Percentiles rank a stretch among this genome's conserved stretches.
These are phyloP conservation scores for Siderastrea siderea DNA, from an alignment of 92 coral and sea anemone species.

Conservation along the genomic window DNA sequence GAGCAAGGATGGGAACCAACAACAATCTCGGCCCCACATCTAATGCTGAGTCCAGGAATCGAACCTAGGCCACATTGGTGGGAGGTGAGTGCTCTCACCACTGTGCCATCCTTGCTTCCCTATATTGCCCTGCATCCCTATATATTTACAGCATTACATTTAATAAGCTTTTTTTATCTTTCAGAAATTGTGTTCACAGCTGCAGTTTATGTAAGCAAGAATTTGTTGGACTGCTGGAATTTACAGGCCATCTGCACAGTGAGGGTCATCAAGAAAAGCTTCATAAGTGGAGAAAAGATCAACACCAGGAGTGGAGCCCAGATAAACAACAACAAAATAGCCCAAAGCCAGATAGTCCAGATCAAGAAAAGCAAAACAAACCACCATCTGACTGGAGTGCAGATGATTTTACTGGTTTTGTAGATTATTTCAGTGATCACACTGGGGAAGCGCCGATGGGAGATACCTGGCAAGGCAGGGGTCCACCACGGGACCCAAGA, in stretches of 20 bases:
- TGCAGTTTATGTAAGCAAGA: slow-evolving; percentile 80
- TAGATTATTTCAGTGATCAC: slow-evolving; percentile 4
- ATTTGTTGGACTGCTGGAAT: slow-evolving; percentile 77
- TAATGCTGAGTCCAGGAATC: too few species aligned
- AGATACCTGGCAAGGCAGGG: neutral
- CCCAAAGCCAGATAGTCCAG: neutral
- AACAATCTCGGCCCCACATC: too few species aligned
- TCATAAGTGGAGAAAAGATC: slow-evolving; percentile 73
- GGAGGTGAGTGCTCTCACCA: too few species aligned
- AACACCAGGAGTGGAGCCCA: slow-evolving; percentile 30
- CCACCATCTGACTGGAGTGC: slow-evolving; percentile 16
- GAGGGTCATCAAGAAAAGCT: slow-evolving; percentile 78
- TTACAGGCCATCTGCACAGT: slow-evolving; percentile 81
- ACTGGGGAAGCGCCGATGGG: neutral
- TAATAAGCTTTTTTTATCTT: neutral
- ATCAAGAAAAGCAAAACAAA: neutral
- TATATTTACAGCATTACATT: neutral
- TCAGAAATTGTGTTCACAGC: slow-evolving; percentile 80
- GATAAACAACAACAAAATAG: neutral
- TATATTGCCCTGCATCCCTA: neutral
- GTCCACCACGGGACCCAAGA: neutral
- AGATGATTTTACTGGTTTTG: slow-evolving; percentile 29
- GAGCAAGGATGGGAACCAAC: too few species aligned
- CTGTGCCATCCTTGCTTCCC: neutral
- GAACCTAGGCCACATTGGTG: too few species aligned